Conservation (phyloP, 2,888 invertebrate species). For the Suillia variegata region DNA sequence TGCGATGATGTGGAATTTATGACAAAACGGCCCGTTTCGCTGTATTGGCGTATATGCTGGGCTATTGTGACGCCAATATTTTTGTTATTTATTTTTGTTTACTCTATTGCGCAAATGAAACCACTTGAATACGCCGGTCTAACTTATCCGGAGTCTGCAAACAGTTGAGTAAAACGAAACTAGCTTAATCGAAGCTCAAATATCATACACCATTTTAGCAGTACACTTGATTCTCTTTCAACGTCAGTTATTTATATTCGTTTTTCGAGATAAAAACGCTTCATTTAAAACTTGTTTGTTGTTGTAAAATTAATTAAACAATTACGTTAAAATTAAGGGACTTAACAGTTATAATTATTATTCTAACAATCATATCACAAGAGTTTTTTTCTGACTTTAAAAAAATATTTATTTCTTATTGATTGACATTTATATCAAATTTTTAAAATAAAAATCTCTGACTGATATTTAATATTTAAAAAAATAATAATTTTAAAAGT, state of each 20-base stretch:
- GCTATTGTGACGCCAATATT: conserved; percentile 71
- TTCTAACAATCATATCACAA: too few species aligned
- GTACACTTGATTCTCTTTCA: too few species aligned
- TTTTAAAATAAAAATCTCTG: too few species aligned
- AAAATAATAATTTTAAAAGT: too few species aligned
- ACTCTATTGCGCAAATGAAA: conserved; percentile 67
- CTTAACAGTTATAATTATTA: too few species aligned
- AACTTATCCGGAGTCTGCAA: conserved; percentile 66
- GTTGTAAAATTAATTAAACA: not conserved
- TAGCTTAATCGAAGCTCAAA: too few species aligned
- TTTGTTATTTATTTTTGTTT: conserved; percentile 71
- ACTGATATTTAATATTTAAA: too few species aligned
- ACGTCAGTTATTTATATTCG: not conserved
- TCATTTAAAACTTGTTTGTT: not conserved
- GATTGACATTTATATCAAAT: too few species aligned
- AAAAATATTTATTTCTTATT: too few species aligned
- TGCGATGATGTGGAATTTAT: conserved; percentile 78
- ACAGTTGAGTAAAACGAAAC: conserved; percentile 65
- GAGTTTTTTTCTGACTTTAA: too few species aligned
- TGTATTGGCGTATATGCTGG: conserved; percentile 84
- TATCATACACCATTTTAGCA: too few species aligned
- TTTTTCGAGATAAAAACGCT: not conserved
- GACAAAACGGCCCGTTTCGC: conserved; percentile 68
- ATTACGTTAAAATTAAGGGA: too few species aligned
- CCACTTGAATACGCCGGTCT: conserved; percentile 66